A percentile compares a stretch with the other conserved stretches of the same genome.
These are phyloP conservation scores for Alviniconcha marisindica DNA, from an alignment of 1,140 invertebrate species.

Conservation along the genomic window DNA sequence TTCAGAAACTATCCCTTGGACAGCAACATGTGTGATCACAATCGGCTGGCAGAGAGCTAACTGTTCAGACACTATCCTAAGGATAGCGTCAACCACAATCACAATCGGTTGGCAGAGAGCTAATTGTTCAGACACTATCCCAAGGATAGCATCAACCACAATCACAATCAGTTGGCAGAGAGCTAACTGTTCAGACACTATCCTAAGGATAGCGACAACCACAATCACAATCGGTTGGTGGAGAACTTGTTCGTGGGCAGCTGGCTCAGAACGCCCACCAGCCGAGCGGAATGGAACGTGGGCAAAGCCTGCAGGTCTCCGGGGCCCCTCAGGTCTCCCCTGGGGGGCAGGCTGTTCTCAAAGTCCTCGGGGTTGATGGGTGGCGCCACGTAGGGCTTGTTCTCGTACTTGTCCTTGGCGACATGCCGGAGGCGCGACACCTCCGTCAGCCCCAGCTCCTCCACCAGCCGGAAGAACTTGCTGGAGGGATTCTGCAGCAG, in stretches of 20 bases:
- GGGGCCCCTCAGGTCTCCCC: constrained; percentile 36
- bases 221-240: constrained; percentile 48
- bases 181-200: too few species aligned
- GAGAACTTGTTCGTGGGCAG: constrained; percentile 59
- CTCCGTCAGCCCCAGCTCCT: constrained; percentile 49
- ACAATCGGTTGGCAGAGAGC: too few species aligned
- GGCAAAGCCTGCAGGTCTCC: constrained; percentile 47
- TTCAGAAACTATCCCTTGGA: too few species aligned
- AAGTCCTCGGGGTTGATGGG: constrained; percentile 52
- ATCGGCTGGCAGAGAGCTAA: too few species aligned
- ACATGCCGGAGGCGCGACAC: constrained; percentile 46
- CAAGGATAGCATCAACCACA: too few species aligned
- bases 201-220: not conserved
- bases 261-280: constrained; percentile 55
- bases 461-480: constrained; percentile 46
- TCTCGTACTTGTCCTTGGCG: constrained; percentile 57
- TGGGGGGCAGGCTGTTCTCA: constrained; percentile 37
- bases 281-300: constrained; percentile 53
- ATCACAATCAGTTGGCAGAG: too few species aligned
- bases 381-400: constrained; percentile 58
- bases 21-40: too few species aligned
- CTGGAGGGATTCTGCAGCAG: constrained; percentile 55
- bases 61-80: too few species aligned
- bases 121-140: too few species aligned
- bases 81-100: too few species aligned